Evolutionary conservation across 2,797 vertebrate genomes (phyloP).

Genomic region (Capromys pilorides): DNA sequence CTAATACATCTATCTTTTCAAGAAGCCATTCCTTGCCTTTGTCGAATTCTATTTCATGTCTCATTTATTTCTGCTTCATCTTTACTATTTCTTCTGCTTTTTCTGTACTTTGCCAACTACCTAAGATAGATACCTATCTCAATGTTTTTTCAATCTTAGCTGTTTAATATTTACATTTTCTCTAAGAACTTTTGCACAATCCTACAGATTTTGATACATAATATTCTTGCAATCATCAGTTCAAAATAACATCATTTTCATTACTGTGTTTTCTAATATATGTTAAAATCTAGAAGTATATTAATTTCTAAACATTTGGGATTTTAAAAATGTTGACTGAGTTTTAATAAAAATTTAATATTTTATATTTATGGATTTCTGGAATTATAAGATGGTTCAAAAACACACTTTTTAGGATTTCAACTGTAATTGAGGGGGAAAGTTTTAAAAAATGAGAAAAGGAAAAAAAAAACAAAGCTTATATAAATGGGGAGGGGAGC

Average conservation of each 20-base stretch:
- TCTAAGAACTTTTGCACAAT: conserved; percentile 44
- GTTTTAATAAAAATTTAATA: not conserved
- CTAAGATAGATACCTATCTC: not conserved
- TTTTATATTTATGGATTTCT: not conserved
- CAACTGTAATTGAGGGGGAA: not conserved
- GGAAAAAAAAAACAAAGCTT: not conserved
- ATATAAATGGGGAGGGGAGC: not conserved
- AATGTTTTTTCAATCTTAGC: not conserved
- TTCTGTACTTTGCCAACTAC: not conserved
- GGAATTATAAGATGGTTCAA: conserved; percentile 34
- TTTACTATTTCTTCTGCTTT: not conserved
- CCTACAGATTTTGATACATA: not conserved
- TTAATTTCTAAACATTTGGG: not conserved
- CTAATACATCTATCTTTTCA: conserved; percentile 24
- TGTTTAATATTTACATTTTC: not conserved
- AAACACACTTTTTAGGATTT: not conserved
- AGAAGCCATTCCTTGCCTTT: conserved; percentile 1
- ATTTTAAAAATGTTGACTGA: not conserved
- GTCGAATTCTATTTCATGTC: not conserved
- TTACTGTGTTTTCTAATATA: not conserved
- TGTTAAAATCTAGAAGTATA: not conserved
- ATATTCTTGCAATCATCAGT: conserved; percentile 36
- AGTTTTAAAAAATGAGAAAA: not conserved
- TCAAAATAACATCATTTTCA: conserved; percentile 37
- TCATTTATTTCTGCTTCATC: not conserved